phyloP scores from a whole-genome alignment of 2,888 invertebrate species.

The Chironomus riparius region DNA sequence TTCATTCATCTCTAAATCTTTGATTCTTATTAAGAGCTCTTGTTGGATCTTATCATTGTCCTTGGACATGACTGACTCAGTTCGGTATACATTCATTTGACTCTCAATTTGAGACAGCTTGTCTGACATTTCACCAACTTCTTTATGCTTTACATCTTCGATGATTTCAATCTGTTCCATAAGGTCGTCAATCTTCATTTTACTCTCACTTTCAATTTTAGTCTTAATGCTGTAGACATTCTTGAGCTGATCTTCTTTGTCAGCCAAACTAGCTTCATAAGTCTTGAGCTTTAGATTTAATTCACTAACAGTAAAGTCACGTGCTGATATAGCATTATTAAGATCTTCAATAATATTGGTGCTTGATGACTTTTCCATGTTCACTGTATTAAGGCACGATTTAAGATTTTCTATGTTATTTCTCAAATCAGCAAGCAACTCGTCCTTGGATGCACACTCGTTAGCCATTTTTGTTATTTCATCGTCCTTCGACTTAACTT shows the following conservation, averaged over 20 bases:
- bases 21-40: conserved; percentile 35
- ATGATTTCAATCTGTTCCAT: conserved; percentile 4
- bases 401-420: conserved; percentile 14
- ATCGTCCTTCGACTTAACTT: neutral
- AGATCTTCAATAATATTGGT: neutral
- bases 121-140: conserved; percentile 7
- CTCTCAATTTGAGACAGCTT: conserved; percentile 32
- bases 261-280: neutral
- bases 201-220: neutral
- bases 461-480: neutral
- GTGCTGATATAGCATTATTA: neutral
- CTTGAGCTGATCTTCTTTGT: conserved; percentile 42
- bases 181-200: neutral
- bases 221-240: conserved; percentile 40
- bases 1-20: conserved; percentile 30
- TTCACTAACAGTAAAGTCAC: neutral
- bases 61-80: conserved; percentile 31
- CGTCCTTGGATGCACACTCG: neutral
- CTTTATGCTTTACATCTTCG: conserved; percentile 20
- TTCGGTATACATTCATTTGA: conserved; percentile 33
- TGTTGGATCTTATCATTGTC: conserved; percentile 28
- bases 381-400: conserved; percentile 5
- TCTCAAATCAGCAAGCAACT: conserved; percentile 2
- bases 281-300: neutral
- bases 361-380: neutral